Evolutionary conservation across 2,888 invertebrate genomes (phyloP).

Genomic region (Diarsia dahlii): DNA sequence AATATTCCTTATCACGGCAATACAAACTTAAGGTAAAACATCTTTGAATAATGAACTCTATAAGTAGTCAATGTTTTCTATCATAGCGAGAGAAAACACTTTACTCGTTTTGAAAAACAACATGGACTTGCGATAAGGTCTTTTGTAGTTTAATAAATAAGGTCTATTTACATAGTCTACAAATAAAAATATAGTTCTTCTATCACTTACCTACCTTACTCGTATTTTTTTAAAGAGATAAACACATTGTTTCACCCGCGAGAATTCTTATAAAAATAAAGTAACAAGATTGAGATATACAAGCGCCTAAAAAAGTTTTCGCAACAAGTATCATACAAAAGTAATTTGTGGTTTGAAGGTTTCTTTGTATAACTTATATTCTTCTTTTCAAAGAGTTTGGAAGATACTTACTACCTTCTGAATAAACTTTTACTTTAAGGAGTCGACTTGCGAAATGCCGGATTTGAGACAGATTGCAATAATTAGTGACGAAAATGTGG

Average conservation of each 20-base stretch:
- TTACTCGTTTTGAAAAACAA: not conserved
- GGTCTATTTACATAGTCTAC: not conserved
- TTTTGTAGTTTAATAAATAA: not conserved
- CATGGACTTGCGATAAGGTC: not conserved
- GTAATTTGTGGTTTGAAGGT: constrained; percentile 19
- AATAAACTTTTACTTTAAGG: constrained; percentile 22
- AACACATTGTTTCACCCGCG: constrained; percentile 6
- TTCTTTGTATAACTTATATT: constrained; percentile 17
- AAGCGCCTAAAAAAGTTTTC: constrained; percentile 5
- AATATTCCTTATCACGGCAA: not conserved
- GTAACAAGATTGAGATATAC: constrained; percentile 19
- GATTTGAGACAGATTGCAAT: not conserved
- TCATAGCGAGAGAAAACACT: not conserved
- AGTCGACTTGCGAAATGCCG: not conserved
- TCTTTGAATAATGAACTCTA: not conserved
- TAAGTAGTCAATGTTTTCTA: not conserved
- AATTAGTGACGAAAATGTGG: not conserved
- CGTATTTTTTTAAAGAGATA: not conserved
- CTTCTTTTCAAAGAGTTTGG: constrained; percentile 6
- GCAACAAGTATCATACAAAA: constrained; percentile 34
- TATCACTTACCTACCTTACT: not conserved
- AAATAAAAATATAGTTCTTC: not conserved
- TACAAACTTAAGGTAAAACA: not conserved
- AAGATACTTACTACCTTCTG: constrained; percentile 2
- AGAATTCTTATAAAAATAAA: constrained; percentile 25